phyloP scores from a whole-genome alignment of 2,113 vertebrate genomes.

The Triplophysa dalaica region DNA sequence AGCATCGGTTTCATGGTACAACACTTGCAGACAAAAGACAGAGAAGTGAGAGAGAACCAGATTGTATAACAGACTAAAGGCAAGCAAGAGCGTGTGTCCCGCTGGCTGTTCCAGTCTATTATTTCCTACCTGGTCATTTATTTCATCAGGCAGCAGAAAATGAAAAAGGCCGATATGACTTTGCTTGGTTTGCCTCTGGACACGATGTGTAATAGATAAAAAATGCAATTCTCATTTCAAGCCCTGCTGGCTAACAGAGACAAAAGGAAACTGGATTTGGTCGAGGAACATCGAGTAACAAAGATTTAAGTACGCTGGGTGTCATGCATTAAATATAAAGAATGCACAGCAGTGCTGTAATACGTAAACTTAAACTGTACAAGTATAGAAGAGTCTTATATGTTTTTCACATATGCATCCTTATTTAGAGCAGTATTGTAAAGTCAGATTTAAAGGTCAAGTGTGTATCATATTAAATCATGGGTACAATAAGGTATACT shows the following conservation, averaged over 20 bases:
- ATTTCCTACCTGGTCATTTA: constrained; percentile 4
- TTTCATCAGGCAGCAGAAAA: constrained; percentile 24
- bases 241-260: not conserved
- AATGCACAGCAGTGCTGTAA: not conserved
- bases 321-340: constrained; percentile 13
- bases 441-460: not conserved
- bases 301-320: constrained; percentile 17
- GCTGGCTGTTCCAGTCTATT: constrained; percentile 12
- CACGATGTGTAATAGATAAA: constrained; percentile 3
- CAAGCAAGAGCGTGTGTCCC: not conserved
- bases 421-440: not conserved
- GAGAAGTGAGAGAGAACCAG: not conserved
- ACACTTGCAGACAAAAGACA: constrained; percentile 4
- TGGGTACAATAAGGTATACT: too few species aligned
- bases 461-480: not conserved
- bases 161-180: constrained; percentile 15
- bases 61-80: not conserved
- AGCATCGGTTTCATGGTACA: constrained; percentile 3
- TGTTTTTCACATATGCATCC: not conserved
- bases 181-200: constrained; percentile 9
- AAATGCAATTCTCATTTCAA: constrained; percentile 39
- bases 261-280: not conserved
- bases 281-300: constrained; percentile 14
- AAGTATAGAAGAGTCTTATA: not conserved
- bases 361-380: constrained; percentile 7